Percentiles rank a stretch among this genome's conserved stretches.
Evolutionary conservation across 2,113 vertebrate genomes (phyloP).

Genomic region (Pyxicephalus adspersus): DNA sequence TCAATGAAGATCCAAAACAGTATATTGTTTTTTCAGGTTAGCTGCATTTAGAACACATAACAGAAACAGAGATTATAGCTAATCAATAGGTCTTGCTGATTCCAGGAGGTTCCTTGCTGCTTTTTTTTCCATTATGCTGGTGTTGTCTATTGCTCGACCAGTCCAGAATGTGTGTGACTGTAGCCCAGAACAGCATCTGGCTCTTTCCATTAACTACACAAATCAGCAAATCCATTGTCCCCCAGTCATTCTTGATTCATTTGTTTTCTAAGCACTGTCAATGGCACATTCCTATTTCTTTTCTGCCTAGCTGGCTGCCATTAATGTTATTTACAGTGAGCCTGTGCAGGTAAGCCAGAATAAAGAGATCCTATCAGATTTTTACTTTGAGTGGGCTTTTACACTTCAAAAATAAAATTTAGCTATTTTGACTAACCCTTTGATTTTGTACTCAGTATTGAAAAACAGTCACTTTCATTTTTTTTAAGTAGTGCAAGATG

Average conservation of each 20-base stretch:
- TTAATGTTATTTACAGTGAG: constrained; percentile 5
- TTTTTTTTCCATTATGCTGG: constrained; percentile 56
- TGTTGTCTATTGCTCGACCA: constrained; percentile 3
- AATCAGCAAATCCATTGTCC: constrained; percentile 53
- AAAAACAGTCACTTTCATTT: too few relatives aligned
- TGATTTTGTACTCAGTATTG: too few relatives aligned
- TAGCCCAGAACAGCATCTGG: neutral
- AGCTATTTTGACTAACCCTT: too few relatives aligned
- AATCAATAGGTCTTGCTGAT: constrained; percentile 61
- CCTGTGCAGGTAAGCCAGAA: neutral
- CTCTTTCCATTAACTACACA: constrained; percentile 43
- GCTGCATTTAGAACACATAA: constrained; percentile 33
- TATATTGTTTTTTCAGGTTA: constrained; percentile 61
- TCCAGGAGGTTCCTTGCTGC: constrained; percentile 45
- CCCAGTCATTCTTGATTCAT: constrained; percentile 34
- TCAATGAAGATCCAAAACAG: neutral
- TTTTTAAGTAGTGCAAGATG: too few relatives aligned
- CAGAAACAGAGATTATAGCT: constrained; percentile 62
- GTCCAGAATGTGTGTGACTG: neutral
- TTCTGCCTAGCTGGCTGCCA: constrained; percentile 10
- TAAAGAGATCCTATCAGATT: neutral
- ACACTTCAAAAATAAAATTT: too few relatives aligned
- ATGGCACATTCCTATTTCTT: constrained; percentile 33
- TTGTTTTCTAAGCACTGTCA: constrained; percentile 21
- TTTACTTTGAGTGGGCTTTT: too few relatives aligned